Conservation (phyloP, 1,140 invertebrate genomes). For the Cyclina sinensis region DNA sequence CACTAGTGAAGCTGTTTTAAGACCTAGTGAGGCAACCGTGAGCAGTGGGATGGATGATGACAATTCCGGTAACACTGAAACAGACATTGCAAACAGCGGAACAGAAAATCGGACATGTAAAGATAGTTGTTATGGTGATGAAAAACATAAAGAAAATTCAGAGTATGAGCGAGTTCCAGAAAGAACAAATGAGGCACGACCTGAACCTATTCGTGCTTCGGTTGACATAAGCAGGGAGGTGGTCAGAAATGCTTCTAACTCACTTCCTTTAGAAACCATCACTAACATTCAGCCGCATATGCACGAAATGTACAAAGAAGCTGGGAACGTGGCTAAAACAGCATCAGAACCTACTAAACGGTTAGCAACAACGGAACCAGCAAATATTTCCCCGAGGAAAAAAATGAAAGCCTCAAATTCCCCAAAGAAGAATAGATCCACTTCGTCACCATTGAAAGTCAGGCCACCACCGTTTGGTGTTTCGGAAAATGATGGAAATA, state of each 20-base stretch:
- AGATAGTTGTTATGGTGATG: too few relatives aligned
- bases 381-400: constrained; percentile 22
- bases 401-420: constrained; percentile 18
- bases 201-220: background rate
- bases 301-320: background rate
- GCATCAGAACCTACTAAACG: background rate
- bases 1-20: background rate
- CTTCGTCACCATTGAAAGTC: constrained; percentile 26
- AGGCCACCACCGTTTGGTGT: background rate
- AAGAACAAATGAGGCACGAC: too few relatives aligned
- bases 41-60: background rate
- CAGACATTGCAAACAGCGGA: too few relatives aligned
- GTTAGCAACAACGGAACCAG: background rate
- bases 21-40: background rate
- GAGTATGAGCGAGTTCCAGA: background rate
- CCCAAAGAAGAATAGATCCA: constrained; percentile 27
- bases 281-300: background rate
- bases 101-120: too few relatives aligned
- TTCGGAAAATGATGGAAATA: constrained; percentile 30
- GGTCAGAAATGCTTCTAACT: background rate
- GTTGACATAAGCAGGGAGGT: background rate
- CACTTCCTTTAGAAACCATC: background rate
- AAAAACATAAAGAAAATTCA: background rate
- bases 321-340: background rate
- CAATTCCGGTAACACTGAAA: background rate